phyloP scores from a whole-genome alignment of 2,113 vertebrate species.

The Pontoporia blainvillei region DNA sequence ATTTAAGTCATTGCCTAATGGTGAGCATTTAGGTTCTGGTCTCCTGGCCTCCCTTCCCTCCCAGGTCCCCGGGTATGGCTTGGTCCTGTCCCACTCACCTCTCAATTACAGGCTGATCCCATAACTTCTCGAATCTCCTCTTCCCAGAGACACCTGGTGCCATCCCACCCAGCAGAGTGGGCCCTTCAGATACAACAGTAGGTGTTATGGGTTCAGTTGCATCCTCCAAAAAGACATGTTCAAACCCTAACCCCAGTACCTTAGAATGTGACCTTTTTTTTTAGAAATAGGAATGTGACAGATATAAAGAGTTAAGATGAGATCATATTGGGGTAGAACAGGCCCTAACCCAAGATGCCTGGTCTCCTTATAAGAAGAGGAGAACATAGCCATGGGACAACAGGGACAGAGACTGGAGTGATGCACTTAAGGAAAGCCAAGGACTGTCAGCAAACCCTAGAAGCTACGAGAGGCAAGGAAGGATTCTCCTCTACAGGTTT shows the following conservation, averaged over 20 bases:
- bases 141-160: neutral
- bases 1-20: neutral
- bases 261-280: neutral
- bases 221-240: neutral
- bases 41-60: neutral
- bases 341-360: neutral
- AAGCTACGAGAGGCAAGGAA: neutral
- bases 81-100: neutral
- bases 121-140: neutral
- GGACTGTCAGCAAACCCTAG: neutral
- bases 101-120: neutral
- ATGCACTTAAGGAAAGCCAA: too few species aligned
- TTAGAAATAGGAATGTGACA: neutral
- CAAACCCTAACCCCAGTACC: neutral
- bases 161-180: neutral
- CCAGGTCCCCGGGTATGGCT: neutral
- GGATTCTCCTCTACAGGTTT: too few species aligned
- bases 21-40: neutral
- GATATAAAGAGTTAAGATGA: neutral
- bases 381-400: neutral
- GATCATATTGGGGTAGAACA: neutral
- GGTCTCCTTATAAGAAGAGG: neutral
- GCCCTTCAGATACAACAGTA: neutral
- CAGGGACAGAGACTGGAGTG: too few species aligned
- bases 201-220: neutral